Percentiles rank a stretch among this genome's conserved stretches.
These are phyloP conservation scores for Etheostoma perlongum DNA, from an alignment of 2,797 vertebrate genomes.

Conservation along the genomic window DNA sequence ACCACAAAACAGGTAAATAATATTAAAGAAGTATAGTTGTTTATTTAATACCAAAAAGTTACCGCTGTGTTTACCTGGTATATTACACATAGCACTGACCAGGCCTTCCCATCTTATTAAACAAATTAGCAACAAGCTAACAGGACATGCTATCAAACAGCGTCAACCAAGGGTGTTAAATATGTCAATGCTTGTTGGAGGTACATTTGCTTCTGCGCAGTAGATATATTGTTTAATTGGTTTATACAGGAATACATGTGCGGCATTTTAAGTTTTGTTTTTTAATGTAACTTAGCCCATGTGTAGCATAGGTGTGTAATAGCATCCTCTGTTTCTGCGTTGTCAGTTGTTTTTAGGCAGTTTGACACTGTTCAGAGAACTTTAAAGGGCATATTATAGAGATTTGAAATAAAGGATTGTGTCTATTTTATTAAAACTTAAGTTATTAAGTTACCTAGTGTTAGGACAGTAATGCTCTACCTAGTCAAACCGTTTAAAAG, in stretches of 20 bases:
- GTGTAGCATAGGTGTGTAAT: background rate
- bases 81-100: background rate
- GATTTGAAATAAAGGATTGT: background rate
- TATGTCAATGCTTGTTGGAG: background rate
- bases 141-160: conserved; percentile 33
- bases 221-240: fast-evolving
- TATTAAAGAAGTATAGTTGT: background rate
- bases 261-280: fast-evolving
- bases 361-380: background rate
- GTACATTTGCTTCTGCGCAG: background rate
- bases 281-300: fast-evolving
- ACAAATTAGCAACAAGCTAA: conserved; percentile 66
- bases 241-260: background rate
- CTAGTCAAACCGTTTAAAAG: background rate
- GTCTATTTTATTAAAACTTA: background rate
- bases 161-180: conserved; percentile 13
- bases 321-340: conserved; percentile 8
- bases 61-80: fast-evolving
- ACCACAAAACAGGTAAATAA: conserved; percentile 52
- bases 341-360: background rate
- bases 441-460: background rate
- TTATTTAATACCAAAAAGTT: background rate
- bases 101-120: background rate
- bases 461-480: background rate
- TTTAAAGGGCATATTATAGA: background rate